Evolutionary conservation across 1,140 invertebrate species (phyloP).

Genomic region (Campoletis sonorensis): DNA sequence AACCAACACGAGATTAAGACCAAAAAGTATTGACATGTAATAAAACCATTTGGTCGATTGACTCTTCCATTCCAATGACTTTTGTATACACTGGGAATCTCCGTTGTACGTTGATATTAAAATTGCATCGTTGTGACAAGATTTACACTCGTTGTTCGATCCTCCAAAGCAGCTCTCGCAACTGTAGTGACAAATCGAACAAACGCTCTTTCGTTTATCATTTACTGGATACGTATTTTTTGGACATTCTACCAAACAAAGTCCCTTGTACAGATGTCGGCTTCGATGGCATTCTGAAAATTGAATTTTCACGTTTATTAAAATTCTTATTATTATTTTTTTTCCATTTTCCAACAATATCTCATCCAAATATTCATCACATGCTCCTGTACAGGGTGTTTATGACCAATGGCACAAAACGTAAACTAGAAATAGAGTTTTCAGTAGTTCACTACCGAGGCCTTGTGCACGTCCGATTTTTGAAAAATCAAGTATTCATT

Average conservation of each 20-base stretch:
- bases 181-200: constrained; percentile 61
- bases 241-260: constrained; percentile 58
- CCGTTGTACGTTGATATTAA: constrained; percentile 34
- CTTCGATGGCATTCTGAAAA: constrained; percentile 54
- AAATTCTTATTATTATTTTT: too few species aligned
- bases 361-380: too few species aligned
- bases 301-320: too few species aligned
- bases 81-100: constrained; percentile 56
- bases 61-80: constrained; percentile 57
- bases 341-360: too few species aligned
- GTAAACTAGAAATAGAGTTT: too few species aligned
- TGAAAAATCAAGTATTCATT: too few species aligned
- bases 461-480: too few species aligned
- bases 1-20: constrained; percentile 53
- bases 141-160: constrained; percentile 59
- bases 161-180: constrained; percentile 62
- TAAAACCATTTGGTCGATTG: constrained; percentile 63
- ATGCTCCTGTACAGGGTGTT: too few species aligned
- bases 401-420: too few species aligned
- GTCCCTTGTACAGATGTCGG: constrained; percentile 54
- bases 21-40: constrained; percentile 57
- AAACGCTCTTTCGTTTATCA: constrained; percentile 54
- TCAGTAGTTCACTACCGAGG: too few species aligned
- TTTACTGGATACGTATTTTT: constrained; percentile 54
- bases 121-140: constrained; percentile 59